Evolutionary conservation across 2,888 invertebrate genomes (phyloP).

Genomic region (Elaeidobius kamerunicus): DNA sequence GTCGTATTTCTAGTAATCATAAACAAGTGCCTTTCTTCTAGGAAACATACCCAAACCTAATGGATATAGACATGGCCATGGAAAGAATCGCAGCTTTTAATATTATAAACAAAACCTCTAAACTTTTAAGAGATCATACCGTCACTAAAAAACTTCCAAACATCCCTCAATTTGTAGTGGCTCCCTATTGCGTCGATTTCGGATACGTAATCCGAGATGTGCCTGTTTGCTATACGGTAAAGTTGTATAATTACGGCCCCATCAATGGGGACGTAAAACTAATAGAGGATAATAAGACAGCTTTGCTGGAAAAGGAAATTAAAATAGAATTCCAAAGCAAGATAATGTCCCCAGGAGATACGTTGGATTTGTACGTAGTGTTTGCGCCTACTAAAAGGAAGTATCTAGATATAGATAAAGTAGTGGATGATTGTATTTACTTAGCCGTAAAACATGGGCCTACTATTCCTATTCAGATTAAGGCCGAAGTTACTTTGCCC

Average conservation of each 20-base stretch:
- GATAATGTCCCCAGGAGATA: constrained; percentile 53
- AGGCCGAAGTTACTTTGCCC: constrained; percentile 59
- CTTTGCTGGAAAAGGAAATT: constrained; percentile 41
- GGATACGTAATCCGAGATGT: constrained; percentile 54
- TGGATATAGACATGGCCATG: constrained; percentile 61
- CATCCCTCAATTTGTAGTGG: constrained; percentile 53
- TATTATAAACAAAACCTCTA: constrained; percentile 50
- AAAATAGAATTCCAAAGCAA: constrained; percentile 44
- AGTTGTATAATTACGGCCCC: constrained; percentile 58
- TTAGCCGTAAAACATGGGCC: constrained; percentile 56
- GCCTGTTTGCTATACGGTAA: constrained; percentile 50
- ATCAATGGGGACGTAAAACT: constrained; percentile 51
- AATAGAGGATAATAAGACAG: constrained; percentile 33
- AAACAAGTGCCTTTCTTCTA: constrained; percentile 21
- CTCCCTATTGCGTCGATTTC: constrained; percentile 57
- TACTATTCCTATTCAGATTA: constrained; percentile 57
- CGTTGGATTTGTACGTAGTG: constrained; percentile 51
- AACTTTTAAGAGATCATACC: constrained; percentile 45
- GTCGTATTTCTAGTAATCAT: no score
- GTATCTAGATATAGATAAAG: constrained; percentile 51
- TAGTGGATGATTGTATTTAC: constrained; percentile 34
- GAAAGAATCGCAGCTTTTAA: constrained; percentile 55
- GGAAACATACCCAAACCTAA: constrained; percentile 49
- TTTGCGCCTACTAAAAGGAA: constrained; percentile 53
- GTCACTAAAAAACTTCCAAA: constrained; percentile 40